Evolutionary conservation across 2,113 vertebrate species (phyloP).

Genomic region (Casuarius casuarius): DNA sequence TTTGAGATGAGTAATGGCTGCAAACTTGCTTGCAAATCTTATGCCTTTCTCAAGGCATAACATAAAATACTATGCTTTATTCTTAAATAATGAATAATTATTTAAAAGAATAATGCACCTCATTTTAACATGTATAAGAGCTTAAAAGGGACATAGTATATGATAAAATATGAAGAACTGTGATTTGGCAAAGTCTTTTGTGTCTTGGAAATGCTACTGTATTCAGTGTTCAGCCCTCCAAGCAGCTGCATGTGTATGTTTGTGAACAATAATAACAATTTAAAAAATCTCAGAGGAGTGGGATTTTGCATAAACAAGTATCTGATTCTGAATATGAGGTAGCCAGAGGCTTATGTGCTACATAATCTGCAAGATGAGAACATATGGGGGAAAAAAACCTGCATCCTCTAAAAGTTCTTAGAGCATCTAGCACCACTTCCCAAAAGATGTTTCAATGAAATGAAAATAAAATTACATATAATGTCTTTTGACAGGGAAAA

Average conservation of each 20-base stretch:
- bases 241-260: neutral
- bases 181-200: neutral
- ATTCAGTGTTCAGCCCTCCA: neutral
- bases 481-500: neutral
- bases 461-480: neutral
- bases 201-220: neutral
- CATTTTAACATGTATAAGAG: neutral
- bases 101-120: neutral
- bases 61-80: neutral
- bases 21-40: neutral
- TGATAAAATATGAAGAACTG: neutral
- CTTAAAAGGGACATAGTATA: neutral
- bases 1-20: neutral
- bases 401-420: neutral
- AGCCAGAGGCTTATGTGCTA: neutral
- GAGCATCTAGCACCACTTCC: neutral
- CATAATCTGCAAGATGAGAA: neutral
- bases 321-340: neutral
- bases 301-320: neutral
- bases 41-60: neutral
- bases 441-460: neutral
- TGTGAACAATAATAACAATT: neutral
- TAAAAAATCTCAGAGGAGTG: neutral
- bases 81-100: neutral
- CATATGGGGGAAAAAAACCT: neutral